Base-by-base conservation (phyloP, 2,797 vertebrate genomes). In the Catostomus latipinnis region DNA sequence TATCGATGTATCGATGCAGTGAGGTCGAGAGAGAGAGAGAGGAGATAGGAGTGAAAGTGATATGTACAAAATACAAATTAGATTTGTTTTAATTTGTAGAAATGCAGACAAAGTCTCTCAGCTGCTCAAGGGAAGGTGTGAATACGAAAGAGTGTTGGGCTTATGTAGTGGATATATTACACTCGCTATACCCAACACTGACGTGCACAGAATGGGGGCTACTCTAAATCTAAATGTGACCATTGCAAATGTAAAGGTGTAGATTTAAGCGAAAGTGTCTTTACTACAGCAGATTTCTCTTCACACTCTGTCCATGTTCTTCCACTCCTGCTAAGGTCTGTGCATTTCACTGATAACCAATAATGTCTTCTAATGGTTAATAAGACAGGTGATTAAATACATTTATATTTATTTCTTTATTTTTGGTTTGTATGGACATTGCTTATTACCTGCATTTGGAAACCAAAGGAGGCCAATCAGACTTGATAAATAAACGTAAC, bases 341-440 rank as follows among this genome's bases (percentile, higher is more conserved):
- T 34, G 3, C 34, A 34, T 34, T 2, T 34, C 34, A 34, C 34
- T 4, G 34, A 34, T 13, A 46, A 12, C 69, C 50, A 11, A 60
- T 65, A 16, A 10, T 10, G 0, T 52, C 67, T 22, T 52, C 2
- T 62, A 54, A 78, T 71, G 76, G 76, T 78, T 54, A 78, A 78
- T 62, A 54, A 54, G 67, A 62, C 67, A 5, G 14, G n/a, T 6
- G 46, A 45, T 52, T 61, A 6, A 52, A 45, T 18, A 8, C 57
- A 18, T 22, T 77, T 8, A n/a, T 52, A 16, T 63, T 71, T 46
- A 53, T 45, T 62, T 70, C 48, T 62, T 8, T 48, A 22, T 46
- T 62, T 71, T 58, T 10, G 54, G n/a, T 54, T 54, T 18, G 48
- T 14, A 34, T 8, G 6, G 43, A 14, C 61, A 56, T 46, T 43